Percentiles rank a stretch among this genome's conserved stretches.
These are phyloP conservation scores for Rhegmatorhina hoffmannsi DNA, from an alignment of 2,113 vertebrate species.

Conservation along the genomic window DNA sequence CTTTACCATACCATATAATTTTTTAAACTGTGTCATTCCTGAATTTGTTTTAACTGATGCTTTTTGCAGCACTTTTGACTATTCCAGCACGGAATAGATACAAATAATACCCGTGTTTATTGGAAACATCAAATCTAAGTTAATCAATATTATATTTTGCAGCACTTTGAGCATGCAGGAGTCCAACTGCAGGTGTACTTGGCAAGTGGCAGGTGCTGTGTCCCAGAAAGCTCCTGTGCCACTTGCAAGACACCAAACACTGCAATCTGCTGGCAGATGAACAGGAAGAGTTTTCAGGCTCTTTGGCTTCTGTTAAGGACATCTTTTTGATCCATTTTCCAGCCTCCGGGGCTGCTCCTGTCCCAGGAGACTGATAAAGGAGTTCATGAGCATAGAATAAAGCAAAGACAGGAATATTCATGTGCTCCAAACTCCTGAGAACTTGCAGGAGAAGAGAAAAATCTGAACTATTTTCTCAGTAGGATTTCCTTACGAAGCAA, in stretches of 20 bases:
- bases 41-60: not conserved
- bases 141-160: not conserved
- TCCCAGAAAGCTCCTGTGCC: not conserved
- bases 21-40: accelerated
- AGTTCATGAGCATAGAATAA: not conserved
- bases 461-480: not conserved
- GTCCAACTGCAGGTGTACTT: not conserved
- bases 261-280: not conserved
- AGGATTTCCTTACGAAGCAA: not conserved
- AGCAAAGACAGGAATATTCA: not conserved
- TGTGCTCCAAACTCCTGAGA: not conserved
- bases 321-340: not conserved
- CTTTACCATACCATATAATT: not conserved
- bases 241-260: not conserved
- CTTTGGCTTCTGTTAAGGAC: not conserved
- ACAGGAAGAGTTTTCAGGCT: not conserved
- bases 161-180: not conserved
- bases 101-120: accelerated
- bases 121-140: not conserved
- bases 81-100: not conserved
- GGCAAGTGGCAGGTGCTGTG: not conserved
- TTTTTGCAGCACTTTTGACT: not conserved
- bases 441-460: not conserved
- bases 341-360: not conserved
- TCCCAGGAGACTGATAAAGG: not conserved